Evolutionary conservation across 92 coral and sea anemone genomes (phyloP), one percentile per base, ranked within the genome.

Genomic region (Montipora capitata): DNA sequence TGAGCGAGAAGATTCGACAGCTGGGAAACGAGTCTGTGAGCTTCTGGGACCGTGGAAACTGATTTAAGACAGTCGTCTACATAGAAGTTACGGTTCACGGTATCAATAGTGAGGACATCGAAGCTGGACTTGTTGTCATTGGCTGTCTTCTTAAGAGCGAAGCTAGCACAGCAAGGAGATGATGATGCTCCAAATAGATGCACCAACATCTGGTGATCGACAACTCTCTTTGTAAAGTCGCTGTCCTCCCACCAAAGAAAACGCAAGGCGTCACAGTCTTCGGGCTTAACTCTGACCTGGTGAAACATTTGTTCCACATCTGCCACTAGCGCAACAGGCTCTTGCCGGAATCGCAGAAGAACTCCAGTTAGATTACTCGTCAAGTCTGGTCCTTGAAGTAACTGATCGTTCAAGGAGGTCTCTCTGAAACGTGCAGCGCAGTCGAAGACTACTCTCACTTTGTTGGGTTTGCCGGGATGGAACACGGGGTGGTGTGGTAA

Each of bases 31-130:
- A 48, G 52, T 0, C 91, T 79, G 6, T 5, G 40, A 44, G 81
- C 44, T 76, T 52, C 27, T 2, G 18, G 20, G 15, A 79, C 85
- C 10, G 76, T 78, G 40, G 67, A 16, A 5, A 66, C 78, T 6
- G 90, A 86, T 51, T 78, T 86, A 56, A 86, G 56, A 64, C 77
- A 86, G 67, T 86, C 86, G 57, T 78, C 86, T 5, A 77, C 90
- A 74, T 86, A 86, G 69, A 86, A 79, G 84, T 86, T 78, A 66
- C 9, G 27, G 38, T 63, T 74, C n/a, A 70, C 90, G 2, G 86
- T 86, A 7, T 78, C 73, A 2, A 86, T 75, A 40, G 90, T 86
- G n/a, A 62, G 66, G 54, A 45, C 57, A 20, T 74, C 77, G 52
- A 62, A 86, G 13, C 67, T 51, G 35, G 43, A 0, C 61, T 77